Evolutionary conservation across 2,797 vertebrate genomes (phyloP).

Genomic region (Numenius phaeopus): DNA sequence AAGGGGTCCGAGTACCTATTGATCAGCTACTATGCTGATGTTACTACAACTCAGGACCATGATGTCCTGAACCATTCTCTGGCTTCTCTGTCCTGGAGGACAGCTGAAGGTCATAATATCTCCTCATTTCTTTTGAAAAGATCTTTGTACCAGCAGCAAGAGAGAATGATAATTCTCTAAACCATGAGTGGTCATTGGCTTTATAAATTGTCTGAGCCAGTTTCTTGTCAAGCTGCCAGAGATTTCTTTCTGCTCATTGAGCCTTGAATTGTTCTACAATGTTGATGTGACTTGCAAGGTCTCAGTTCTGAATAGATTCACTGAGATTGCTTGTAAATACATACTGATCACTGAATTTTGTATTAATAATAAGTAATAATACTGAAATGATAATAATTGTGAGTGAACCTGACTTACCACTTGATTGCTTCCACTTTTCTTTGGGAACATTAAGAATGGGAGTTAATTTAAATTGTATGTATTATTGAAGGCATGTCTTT

Average conservation of each 20-base stretch:
- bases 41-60: not conserved
- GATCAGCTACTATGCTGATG: not conserved
- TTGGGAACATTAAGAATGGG: conserved; percentile 38
- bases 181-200: not conserved
- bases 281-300: not conserved
- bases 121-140: not conserved
- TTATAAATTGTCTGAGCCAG: not conserved
- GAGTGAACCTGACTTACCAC: conserved; percentile 31
- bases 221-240: not conserved
- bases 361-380: conserved; percentile 60
- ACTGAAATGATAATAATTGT: conserved; percentile 38
- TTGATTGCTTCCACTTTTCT: conserved; percentile 56
- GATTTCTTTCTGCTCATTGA: conserved; percentile 6
- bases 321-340: conserved; percentile 29
- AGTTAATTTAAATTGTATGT: conserved; percentile 69
- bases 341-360: not conserved
- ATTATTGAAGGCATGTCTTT: conserved; percentile 67
- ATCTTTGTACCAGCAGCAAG: not conserved
- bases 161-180: not conserved
- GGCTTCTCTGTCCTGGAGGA: not conserved
- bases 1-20: accelerated
- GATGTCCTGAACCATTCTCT: not conserved
- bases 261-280: not conserved
- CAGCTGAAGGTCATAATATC: not conserved
- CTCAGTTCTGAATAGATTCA: not conserved